Evolutionary conservation across 2,888 invertebrate genomes (phyloP), one percentile per base, ranked within the genome.

Genomic region (Amblyjoppa fuscipennis): DNA sequence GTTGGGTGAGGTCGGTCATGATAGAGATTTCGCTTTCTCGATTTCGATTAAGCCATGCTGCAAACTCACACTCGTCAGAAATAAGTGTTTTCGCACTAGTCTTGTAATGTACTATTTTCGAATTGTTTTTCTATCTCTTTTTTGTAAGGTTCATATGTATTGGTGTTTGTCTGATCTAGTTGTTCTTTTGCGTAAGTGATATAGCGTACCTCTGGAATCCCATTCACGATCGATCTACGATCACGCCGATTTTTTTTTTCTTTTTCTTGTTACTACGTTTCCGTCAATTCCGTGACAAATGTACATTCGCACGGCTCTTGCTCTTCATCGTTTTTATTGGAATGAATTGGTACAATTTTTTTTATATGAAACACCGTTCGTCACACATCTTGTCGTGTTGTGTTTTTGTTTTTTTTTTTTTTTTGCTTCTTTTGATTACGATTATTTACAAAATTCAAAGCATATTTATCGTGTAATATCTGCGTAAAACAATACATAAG

Each of bases 311-410:
- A 64, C 64, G 28, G 61, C 75, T 28, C 4, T 59, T 68, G 82
- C 66, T 82, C 25, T 80, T 73, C 79, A 79, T 83, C 77, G 78
- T 89, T 90, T 64, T 92, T 91, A 92, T 92, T 92, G 90, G 90
- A 92, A 92, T 92, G 90, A 90, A 90, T 87, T 88, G 83, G 83
- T 91, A 91, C 91, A 91, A 64, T 66, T 64, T 64, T 20, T 20
- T 56, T 20, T 80, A 20, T 89, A 89, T 89, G 87, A 89, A 89
- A 90, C 66, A 87, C 76, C 80, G 80, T 81, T 81, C 84, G 82
- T 66, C 69, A 75, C 51, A 78, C 45, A 81, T 74, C 61, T 31
- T 66, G 61, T 74, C 38, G 41, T 56, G 53, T 53, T 81, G 34
- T 45, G 6, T 71, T 59, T 71, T 76, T 28, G 78, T 77, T 64